Conservation (phyloP, 2,113 vertebrate genomes). For the Telmatochromis sp. region DNA sequence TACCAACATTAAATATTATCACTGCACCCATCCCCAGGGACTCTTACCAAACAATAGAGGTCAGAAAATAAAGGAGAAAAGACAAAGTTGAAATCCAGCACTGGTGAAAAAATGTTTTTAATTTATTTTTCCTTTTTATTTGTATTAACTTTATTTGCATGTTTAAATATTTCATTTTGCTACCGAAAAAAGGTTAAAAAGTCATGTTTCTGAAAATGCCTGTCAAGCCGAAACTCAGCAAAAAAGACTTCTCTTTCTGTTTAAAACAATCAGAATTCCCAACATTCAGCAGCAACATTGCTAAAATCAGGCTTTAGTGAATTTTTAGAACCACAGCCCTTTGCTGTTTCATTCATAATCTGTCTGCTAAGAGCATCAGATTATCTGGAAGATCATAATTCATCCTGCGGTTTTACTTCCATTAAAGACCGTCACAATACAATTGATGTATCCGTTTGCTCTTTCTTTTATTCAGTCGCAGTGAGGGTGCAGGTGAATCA, state of each 20-base stretch:
- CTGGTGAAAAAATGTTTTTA: neutral
- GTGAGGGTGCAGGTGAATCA: neutral
- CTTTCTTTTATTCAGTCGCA: neutral
- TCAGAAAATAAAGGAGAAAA: neutral
- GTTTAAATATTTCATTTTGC: neutral
- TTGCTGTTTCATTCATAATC: neutral
- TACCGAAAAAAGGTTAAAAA: neutral
- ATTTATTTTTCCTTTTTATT: neutral
- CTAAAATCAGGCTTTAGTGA: neutral
- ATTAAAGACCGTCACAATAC: neutral
- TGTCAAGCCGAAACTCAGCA: neutral
- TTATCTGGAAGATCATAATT: neutral
- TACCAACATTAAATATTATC: neutral
- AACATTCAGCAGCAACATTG: rapidly evolving
- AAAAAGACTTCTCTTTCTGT: neutral
- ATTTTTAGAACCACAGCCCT: neutral
- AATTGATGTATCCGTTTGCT: rapidly evolving
- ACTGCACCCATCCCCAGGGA: neutral
- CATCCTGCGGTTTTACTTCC: neutral
- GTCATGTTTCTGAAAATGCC: neutral
- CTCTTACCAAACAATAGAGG: neutral
- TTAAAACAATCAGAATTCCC: neutral
- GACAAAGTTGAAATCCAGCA: neutral
- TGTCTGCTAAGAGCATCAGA: neutral
- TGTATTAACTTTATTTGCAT: neutral